Percentiles rank a stretch among this genome's conserved stretches.
Conservation (phyloP, 2,888 invertebrate species). For the Drosophila acutilabella region DNA sequence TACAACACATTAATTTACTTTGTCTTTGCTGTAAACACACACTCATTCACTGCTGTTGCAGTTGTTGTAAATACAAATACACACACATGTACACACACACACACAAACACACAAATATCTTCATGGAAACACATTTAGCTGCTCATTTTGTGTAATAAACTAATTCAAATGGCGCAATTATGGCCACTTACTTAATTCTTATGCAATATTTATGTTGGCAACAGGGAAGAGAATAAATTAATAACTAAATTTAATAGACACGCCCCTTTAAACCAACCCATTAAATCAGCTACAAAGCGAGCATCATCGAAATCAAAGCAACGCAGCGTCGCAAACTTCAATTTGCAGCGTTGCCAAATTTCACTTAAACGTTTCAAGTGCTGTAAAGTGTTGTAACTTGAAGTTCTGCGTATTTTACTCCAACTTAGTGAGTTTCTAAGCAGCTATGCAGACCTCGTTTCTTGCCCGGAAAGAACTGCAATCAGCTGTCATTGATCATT, state of each 20-base stretch:
- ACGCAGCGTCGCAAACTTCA: not conserved
- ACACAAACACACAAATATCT: not conserved
- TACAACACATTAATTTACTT: slow-evolving; percentile 71
- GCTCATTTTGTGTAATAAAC: slow-evolving; percentile 50
- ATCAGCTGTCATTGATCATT: slow-evolving; percentile 18
- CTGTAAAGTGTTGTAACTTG: not conserved
- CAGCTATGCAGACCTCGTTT: not conserved
- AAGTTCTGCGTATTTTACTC: not conserved
- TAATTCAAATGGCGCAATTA: slow-evolving; percentile 70
- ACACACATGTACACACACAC: slow-evolving; percentile 25
- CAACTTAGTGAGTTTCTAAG: not conserved
- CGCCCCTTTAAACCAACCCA: not conserved
- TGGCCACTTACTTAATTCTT: slow-evolving; percentile 70
- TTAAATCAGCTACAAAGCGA: slow-evolving; percentile 1
- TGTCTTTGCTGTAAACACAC: slow-evolving; percentile 70
- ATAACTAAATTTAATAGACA: slow-evolving; percentile 47
- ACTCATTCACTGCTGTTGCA: slow-evolving; percentile 41
- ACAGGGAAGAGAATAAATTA: too few species aligned
- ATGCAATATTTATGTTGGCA: slow-evolving; percentile 69
- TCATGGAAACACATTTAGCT: slow-evolving; percentile 9
- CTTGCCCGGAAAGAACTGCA: slow-evolving; percentile 14
- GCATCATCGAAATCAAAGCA: not conserved
- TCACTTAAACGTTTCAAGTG: not conserved
- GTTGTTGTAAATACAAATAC: slow-evolving; percentile 42
- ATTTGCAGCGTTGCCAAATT: not conserved